Evolutionary conservation across 2,888 invertebrate genomes (phyloP), one percentile per base, ranked within the genome.

Genomic region (Amiota communis): DNA sequence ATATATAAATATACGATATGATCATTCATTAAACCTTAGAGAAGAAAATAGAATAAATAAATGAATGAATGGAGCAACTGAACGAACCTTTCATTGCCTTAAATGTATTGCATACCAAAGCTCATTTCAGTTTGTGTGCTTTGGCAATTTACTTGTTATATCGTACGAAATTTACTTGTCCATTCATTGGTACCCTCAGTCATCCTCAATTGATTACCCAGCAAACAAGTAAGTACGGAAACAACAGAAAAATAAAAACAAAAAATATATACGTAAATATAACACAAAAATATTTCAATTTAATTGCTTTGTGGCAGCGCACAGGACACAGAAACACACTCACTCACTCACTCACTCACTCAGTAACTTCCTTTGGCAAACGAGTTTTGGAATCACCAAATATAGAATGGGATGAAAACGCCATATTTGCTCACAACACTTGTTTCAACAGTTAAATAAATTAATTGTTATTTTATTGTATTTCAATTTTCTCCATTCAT

Each of bases 401-500:
- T 4, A 36, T 36, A 9, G 9, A 20, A 15, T 9, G 17, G 11
- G 15, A 11, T 12, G 20, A 12, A 15, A 11, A 8, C 12, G 59
- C 59, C 59, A 59, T 20, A 36, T 63, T 46, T 46, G 46, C 13
- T 13, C 36, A 46, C 65, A 68, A 23, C 59, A 59, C 53, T 68
- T 51, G 17, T 68, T 68, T 51, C 51, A 68, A 68, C 67, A 68
- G 36, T 53, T 23, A 68, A 68, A 68, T 68, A 68, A 68, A 68
- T 68, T 68, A 68, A 68, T 68, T 68, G 51, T 53, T 68, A 20
- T 68, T 67, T 67, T 67, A 49, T 67, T 67, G 67, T 67, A 20
- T 67, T 68, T 53, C 51, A 68, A 51, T 68, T 53, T 51, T 47
- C 11, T 49, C 17, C 48, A 46, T 36, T 36, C 36, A 36, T 36